Evolutionary conservation across 2,888 invertebrate genomes (phyloP).

Genomic region (Ypsolopha scabrella): DNA sequence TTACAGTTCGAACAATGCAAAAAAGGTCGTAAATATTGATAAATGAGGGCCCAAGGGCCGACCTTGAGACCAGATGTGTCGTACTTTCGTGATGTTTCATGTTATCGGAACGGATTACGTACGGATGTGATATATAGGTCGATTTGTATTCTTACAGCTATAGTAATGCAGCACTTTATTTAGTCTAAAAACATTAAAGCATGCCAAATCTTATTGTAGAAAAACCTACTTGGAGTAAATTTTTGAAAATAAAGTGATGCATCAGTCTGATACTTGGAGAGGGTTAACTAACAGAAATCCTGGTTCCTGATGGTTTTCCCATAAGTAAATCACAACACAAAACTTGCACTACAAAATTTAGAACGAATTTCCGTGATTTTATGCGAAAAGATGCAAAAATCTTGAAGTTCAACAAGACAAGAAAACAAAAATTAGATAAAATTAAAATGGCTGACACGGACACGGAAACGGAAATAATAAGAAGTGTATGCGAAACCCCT

Average conservation of each 20-base stretch:
- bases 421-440: no score
- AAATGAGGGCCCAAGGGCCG: no score
- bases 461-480: no score
- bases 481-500: no score
- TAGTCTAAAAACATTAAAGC: neutral
- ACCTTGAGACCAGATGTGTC: neutral
- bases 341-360: no score
- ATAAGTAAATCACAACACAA: no score
- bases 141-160: neutral
- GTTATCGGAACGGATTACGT: neutral
- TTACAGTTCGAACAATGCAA: neutral
- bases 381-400: no score
- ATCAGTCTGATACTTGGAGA: neutral
- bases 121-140: neutral
- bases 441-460: no score
- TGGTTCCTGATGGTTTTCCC: no score
- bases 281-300: no score
- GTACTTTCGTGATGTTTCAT: neutral
- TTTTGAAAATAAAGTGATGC: neutral
- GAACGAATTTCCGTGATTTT: no score
- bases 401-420: no score
- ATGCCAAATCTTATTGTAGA: neutral
- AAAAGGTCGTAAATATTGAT: neutral
- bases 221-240: neutral
- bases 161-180: slow-evolving; percentile 1